Base-by-base conservation (phyloP, 2,113 vertebrate species). In the Manacus vitellinus region DNA sequence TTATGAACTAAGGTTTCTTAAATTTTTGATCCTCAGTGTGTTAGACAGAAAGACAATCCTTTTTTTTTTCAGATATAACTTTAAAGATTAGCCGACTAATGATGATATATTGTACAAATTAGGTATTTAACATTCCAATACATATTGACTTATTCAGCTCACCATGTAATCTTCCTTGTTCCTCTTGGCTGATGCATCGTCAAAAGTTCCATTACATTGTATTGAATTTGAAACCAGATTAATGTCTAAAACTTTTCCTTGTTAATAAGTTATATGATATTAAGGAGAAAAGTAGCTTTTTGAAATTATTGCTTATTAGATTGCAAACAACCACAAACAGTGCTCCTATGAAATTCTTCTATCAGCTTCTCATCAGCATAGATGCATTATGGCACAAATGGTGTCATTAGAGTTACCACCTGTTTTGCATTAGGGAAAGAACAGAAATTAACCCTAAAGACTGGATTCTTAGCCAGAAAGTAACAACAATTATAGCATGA, bases 111-210 rank as follows among this genome's bases (percentile, higher is more conserved):
- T 71, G 79, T 86, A 27, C 59, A 96, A 93, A 96, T 93, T 86
- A 94, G 84, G 88, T 83, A 80, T 89, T 97, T 94, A 95, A 95
- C 79, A 92, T 90, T 92, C 75, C 72, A 94, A 92, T 96, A 83
- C 79, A 77, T 95, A 96, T 96, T 83, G 95, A 95, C 0, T 4
- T 73, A 70, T 97, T 77, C 88, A 90, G 85, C 43, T 74, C 68
- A 88, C 82, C 39, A 33, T 90, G 82, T 94, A 96, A 96, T 97
- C 82, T 94, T 92, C 75, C 46, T 71, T 93, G 90, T 95, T 97
- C 85, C 82, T 94, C 90, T 95, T 96, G 95, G 92, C 82, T 96
- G 90, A 92, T 72, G 61, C 80, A 56, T 33, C 79, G 77, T 74
- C 61, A 87, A 58, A 89, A 95, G 58, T 95, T 94, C 66, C 81